Base-by-base conservation (phyloP, 2,797 vertebrate genomes). In the Amniataba percoides region DNA sequence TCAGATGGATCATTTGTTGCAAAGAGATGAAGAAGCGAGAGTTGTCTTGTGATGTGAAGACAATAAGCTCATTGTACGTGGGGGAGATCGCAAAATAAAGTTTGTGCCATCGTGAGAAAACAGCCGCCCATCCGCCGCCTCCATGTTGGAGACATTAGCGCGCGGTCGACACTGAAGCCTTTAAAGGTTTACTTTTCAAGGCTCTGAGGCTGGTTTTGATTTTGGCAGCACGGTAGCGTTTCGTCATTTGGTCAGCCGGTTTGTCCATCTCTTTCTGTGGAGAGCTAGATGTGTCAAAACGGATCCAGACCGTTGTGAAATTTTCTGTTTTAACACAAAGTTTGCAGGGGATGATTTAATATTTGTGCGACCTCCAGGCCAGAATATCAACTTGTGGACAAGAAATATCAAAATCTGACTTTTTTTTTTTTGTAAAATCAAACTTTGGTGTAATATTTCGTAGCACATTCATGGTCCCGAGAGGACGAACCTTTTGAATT, bases 131-230 rank as follows among this genome's bases (percentile, higher is more conserved):
- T 31, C 27, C 5, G 27, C 5, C 3, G 27, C 27, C 3, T 3
- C 27, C 27, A 31, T 31, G 27, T 31, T 83, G 72, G 83, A 83
- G 49, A 77, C 40, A 80, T 81, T 58, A 81, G 56, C 19, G 25
- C 68, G 70, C 0, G 66, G 66, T 67, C 53, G 52, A 63, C 46
- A 42, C 59, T 43, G 6, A 72, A 64, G 72, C 56, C 63, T 76
- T n/a, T n/a, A 14, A 19, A 74, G 57, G 36, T 61, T 64, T 40
- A 27, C n/a, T 80, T 80, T 56, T 67, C 21, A n/a, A 5, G 52
- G n/a, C 36, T 68, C 48, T 36, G 19, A 45, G 55, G 71, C 31
- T 45, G 23, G 31, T 27, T 77, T 69, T 48, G 11, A 60, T 64
- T 69, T 43, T 43, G 45, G 42, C 68, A 56, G 61, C 56, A 60